Evolutionary conservation across 1,140 invertebrate species (phyloP).

Genomic region (Prorops nasuta): DNA sequence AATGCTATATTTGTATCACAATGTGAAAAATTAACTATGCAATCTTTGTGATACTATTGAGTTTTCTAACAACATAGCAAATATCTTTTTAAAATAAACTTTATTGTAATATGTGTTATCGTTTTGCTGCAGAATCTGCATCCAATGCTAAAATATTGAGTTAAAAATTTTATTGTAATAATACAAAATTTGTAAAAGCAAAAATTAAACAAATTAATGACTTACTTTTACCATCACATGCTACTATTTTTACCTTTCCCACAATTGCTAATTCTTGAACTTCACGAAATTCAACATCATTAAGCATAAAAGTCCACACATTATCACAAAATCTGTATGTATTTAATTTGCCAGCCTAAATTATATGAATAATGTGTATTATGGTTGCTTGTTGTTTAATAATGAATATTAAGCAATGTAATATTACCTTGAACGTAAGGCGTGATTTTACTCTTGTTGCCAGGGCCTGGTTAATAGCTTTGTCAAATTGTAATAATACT

Average conservation of each 20-base stretch:
- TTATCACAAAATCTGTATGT: conserved; percentile 99
- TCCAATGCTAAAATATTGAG: conserved; percentile 42
- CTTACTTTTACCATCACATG: conserved; percentile 97
- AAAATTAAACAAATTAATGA: conserved; percentile 19
- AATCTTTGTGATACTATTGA: no score
- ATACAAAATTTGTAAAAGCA: neutral
- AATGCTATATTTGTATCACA: no score
- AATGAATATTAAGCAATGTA: neutral
- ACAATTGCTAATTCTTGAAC: conserved; percentile 92
- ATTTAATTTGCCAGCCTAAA: conserved; percentile 89
- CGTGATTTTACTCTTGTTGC: conserved; percentile 90
- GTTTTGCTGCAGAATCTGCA: conserved; percentile 42
- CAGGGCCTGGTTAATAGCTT: conserved; percentile 92
- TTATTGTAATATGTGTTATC: conserved; percentile 39
- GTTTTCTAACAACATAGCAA: no score
- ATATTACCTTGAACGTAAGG: conserved; percentile 82
- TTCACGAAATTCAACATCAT: conserved; percentile 97
- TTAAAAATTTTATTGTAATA: conserved; percentile 1
- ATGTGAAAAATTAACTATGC: no score
- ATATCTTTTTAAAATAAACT: no score
- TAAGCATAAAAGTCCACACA: conserved; percentile 99
- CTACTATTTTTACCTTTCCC: conserved; percentile 98
- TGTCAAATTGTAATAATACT: conserved; percentile 95
- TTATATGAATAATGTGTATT: conserved; percentile 22
- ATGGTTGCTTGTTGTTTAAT: no score